A percentile compares a stretch with the other conserved stretches of the same genome.
Evolutionary conservation across 2,113 vertebrate species (phyloP).

Genomic region (Chionomys nivalis): DNA sequence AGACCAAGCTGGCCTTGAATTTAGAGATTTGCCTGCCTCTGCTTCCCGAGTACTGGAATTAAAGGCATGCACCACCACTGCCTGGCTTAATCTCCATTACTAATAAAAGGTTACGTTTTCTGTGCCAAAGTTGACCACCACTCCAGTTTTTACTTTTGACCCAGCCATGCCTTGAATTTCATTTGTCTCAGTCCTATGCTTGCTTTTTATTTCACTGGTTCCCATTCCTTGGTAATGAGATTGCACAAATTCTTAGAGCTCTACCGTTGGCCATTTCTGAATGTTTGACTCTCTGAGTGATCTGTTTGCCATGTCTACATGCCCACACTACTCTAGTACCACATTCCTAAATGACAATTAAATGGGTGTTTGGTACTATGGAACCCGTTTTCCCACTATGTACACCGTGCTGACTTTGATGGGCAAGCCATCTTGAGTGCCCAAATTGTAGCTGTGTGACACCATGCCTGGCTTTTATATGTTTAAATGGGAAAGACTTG

Average conservation of each 20-base stretch:
- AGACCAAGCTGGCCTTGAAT: too few species aligned
- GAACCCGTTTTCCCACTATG: background rate
- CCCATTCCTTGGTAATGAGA: background rate
- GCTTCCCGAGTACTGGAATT: too few species aligned
- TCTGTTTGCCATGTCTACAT: background rate
- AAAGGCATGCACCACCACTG: too few species aligned
- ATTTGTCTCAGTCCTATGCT: background rate
- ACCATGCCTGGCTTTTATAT: background rate
- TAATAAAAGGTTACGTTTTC: background rate
- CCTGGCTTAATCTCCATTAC: too few species aligned
- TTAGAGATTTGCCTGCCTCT: too few species aligned
- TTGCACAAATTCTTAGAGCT: background rate
- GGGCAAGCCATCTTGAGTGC: background rate
- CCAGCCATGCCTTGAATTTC: background rate
- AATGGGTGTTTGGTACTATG: background rate
- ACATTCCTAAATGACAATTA: background rate
- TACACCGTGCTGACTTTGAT: background rate
- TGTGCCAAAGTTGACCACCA: background rate
- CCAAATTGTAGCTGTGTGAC: background rate
- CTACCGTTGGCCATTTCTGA: background rate
- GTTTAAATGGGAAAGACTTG: background rate
- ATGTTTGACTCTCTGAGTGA: background rate
- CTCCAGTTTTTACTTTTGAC: background rate
- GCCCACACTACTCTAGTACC: background rate
- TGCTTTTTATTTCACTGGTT: background rate